phyloP scores from a whole-genome alignment of 1,140 invertebrate genomes.

The Drosophila melanogaster region DNA sequence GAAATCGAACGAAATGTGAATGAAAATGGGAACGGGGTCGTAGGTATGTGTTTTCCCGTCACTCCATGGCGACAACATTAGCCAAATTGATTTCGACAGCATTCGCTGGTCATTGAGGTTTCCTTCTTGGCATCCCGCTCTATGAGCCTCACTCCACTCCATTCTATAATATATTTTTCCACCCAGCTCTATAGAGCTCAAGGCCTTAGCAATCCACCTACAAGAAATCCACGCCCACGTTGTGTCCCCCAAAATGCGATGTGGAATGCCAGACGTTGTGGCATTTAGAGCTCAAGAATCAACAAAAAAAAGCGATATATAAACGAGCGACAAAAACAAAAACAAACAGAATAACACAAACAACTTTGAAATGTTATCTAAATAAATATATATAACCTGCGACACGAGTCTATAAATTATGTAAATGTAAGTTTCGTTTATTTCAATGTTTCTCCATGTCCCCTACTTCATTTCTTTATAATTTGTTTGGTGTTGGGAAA shows the following conservation, averaged over 20 bases:
- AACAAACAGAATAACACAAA: slow-evolving; percentile 8
- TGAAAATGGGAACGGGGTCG: slow-evolving; percentile 7
- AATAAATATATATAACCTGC: slow-evolving; percentile 37
- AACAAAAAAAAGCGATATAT: not conserved
- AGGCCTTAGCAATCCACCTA: slow-evolving; percentile 43
- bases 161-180: not conserved
- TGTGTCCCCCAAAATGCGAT: slow-evolving; percentile 45
- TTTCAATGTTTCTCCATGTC: slow-evolving; percentile 12
- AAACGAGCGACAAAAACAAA: slow-evolving; percentile 24
- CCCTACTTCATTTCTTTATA: not conserved
- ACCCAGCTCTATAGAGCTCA: slow-evolving; percentile 14
- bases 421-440: slow-evolving; percentile 68
- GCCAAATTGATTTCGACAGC: slow-evolving; percentile 78
- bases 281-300: slow-evolving; percentile 45
- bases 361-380: slow-evolving; percentile 55
- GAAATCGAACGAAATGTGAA: not conserved
- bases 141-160: not conserved
- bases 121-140: not conserved
- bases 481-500: slow-evolving; percentile 45
- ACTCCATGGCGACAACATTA: slow-evolving; percentile 69
- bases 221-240: slow-evolving; percentile 52
- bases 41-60: not conserved
- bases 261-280: slow-evolving; percentile 66
- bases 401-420: slow-evolving; percentile 73
- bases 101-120: slow-evolving; percentile 47